Evolutionary conservation across 2,113 vertebrate species (phyloP).

Genomic region (Osmerus mordax): DNA sequence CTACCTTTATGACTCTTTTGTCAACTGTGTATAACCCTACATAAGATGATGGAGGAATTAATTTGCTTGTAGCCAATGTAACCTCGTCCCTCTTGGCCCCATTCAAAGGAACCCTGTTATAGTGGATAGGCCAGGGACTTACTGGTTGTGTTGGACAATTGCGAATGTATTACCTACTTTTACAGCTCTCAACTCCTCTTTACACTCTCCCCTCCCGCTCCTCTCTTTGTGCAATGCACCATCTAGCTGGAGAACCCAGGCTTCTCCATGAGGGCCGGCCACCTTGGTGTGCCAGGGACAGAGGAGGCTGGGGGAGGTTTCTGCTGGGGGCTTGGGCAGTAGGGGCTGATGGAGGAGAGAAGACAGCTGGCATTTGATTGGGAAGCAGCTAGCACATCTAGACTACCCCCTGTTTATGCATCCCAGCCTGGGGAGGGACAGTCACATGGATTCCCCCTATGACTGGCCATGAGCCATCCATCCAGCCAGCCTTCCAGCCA

Average conservation of each 20-base stretch:
- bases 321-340: background rate
- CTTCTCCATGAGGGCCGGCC: background rate
- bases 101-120: slow-evolving; percentile 31
- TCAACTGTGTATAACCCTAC: background rate
- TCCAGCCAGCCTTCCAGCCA: background rate
- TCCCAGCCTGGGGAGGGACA: background rate
- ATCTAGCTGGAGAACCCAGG: background rate
- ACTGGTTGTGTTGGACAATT: slow-evolving; percentile 23
- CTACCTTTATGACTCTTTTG: background rate
- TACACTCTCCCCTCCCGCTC: slow-evolving; percentile 13
- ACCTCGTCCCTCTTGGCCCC: background rate
- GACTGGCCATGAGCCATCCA: background rate
- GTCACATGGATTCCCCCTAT: slow-evolving; percentile 9
- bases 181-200: slow-evolving; percentile 24
- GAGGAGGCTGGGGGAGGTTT: slow-evolving; percentile 2
- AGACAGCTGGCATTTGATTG: slow-evolving; percentile 35
- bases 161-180: slow-evolving; percentile 16
- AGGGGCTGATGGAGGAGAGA: slow-evolving; percentile 1
- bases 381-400: slow-evolving; percentile 27
- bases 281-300: background rate
- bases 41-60: slow-evolving; percentile 6
- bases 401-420: background rate
- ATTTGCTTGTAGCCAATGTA: background rate
- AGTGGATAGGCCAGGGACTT: slow-evolving; percentile 21
- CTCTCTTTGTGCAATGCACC: background rate